Conservation (phyloP, 2,113 vertebrate genomes). For the Rafetus swinhoei region DNA sequence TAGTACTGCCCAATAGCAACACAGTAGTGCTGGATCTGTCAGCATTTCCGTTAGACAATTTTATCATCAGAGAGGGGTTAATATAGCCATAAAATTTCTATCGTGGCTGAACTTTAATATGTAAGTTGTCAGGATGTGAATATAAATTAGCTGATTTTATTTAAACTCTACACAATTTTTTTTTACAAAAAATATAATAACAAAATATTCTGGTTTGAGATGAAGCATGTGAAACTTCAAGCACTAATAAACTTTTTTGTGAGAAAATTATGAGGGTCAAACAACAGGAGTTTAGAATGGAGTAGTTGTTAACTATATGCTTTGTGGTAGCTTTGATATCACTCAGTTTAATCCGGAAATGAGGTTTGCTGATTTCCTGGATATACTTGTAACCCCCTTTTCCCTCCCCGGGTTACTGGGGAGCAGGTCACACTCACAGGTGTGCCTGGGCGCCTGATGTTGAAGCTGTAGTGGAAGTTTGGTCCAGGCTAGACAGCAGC, state of each 20-base stretch:
- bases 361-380: background rate
- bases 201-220: accelerated
- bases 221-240: background rate
- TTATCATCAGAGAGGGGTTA: background rate
- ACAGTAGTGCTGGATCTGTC: background rate
- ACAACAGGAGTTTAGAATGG: background rate
- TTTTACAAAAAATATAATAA: background rate
- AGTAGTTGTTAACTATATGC: background rate
- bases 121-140: background rate
- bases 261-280: background rate
- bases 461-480: no score
- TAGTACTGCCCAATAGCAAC: background rate
- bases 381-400: no score
- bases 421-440: no score
- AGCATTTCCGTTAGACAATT: background rate
- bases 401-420: no score
- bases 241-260: background rate
- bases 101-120: background rate
- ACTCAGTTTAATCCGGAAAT: background rate
- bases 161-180: background rate
- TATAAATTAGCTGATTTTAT: background rate
- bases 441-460: no score
- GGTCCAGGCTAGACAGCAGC: no score
- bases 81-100: background rate
- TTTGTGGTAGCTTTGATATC: background rate